phyloP scores from a whole-genome alignment of 2,888 invertebrate species.

The Dorcus hopei region DNA sequence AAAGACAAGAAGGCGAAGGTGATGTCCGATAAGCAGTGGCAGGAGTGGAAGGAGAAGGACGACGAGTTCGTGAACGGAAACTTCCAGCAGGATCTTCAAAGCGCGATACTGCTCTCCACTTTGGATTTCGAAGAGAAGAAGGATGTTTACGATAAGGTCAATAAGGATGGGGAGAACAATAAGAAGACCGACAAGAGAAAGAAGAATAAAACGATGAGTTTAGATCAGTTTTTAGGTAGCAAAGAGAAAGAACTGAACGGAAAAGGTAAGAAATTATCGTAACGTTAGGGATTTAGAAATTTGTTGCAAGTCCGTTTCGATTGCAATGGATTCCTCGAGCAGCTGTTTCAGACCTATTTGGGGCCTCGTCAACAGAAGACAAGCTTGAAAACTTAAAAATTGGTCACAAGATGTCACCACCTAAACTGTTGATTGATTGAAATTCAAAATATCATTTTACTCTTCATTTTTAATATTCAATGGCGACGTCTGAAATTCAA shows the following conservation, averaged over 20 bases:
- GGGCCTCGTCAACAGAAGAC: too few relatives aligned
- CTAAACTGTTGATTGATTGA: too few relatives aligned
- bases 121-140: conserved; percentile 67
- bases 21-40: conserved; percentile 63
- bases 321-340: too few relatives aligned
- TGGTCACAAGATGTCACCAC: too few relatives aligned
- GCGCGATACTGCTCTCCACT: conserved; percentile 73
- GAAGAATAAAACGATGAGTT: conserved; percentile 69
- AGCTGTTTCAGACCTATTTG: too few relatives aligned
- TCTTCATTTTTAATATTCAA: too few relatives aligned
- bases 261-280: not conserved
- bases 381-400: too few relatives aligned
- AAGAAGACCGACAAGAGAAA: conserved; percentile 51
- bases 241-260: not conserved
- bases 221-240: conserved; percentile 64
- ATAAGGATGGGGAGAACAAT: conserved; percentile 52
- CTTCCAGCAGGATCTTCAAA: conserved; percentile 57
- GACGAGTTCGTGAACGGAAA: conserved; percentile 62
- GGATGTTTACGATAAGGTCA: conserved; percentile 40
- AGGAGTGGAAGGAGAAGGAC: conserved; percentile 71
- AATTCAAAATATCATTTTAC: too few relatives aligned
- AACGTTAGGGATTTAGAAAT: too few relatives aligned
- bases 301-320: too few relatives aligned
- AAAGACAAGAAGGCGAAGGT: conserved; percentile 52
- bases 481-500: too few relatives aligned